A percentile compares a stretch with the other conserved stretches of the same genome.
Conservation (phyloP, 2,797 vertebrate genomes). For the Megaceryle alcyon region DNA sequence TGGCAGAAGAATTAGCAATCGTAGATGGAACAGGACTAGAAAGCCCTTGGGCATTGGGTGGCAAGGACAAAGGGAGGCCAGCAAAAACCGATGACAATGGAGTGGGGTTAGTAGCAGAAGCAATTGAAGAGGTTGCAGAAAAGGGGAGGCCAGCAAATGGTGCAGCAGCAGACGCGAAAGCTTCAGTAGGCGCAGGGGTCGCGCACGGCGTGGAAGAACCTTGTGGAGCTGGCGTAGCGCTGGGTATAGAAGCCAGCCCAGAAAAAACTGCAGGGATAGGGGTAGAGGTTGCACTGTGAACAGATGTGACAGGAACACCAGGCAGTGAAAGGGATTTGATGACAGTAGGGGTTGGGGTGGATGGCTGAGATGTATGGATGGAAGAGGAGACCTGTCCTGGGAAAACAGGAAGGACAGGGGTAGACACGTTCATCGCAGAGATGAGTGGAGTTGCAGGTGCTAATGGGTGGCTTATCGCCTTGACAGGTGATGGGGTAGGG, state of each 20-base stretch:
- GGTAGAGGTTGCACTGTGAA: conserved; percentile 68
- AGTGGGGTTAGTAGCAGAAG: conserved; percentile 67
- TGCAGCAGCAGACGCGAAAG: conserved; percentile 81
- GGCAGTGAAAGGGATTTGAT: conserved; percentile 87
- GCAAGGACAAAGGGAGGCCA: conserved; percentile 76
- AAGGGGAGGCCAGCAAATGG: conserved; percentile 80
- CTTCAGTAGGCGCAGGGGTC: conserved; percentile 79
- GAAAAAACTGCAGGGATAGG: conserved; percentile 85
- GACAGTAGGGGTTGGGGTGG: conserved; percentile 84
- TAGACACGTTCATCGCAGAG: conserved; percentile 77
- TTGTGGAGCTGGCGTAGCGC: conserved; percentile 73
- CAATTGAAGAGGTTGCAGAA: conserved; percentile 74
- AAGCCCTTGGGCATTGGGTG: conserved; percentile 78
- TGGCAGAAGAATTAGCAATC: conserved; percentile 74
- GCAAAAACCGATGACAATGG: conserved; percentile 78
- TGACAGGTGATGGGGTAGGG: conserved; percentile 77
- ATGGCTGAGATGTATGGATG: conserved; percentile 81
- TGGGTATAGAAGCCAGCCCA: conserved; percentile 83
- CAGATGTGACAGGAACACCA: conserved; percentile 64
- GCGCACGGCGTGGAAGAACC: conserved; percentile 79
- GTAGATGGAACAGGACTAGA: conserved; percentile 71
- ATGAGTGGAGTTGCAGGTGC: conserved; percentile 67
- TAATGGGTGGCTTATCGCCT: conserved; percentile 74
- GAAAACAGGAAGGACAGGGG: conserved; percentile 82
- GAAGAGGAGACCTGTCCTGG: conserved; percentile 84